phyloP scores from a whole-genome alignment of 2,888 invertebrate genomes.

The Drosophila infuscata region DNA sequence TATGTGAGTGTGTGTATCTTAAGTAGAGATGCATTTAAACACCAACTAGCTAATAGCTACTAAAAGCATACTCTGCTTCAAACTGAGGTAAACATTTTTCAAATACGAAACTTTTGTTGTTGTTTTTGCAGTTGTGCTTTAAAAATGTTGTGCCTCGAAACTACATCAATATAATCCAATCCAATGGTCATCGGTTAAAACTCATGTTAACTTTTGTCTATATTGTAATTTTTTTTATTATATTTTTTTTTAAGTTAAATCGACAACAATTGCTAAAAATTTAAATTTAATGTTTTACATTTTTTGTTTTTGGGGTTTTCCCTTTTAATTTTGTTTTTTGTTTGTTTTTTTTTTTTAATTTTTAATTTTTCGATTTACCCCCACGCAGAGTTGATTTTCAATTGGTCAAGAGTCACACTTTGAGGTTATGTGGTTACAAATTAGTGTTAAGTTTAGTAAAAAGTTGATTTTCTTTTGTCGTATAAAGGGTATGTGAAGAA shows the following conservation, averaged over 20 bases:
- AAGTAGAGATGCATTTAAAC: conserved; percentile 60
- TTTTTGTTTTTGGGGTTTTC: not conserved
- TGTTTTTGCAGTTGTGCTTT: conserved; percentile 46
- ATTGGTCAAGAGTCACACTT: conserved; percentile 2
- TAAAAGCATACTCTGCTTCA: conserved; percentile 40
- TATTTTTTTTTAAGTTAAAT: conserved; percentile 39
- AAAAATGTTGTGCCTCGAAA: conserved; percentile 60
- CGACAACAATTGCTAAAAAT: conserved; percentile 70
- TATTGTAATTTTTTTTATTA: conserved; percentile 9
- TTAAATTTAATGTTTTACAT: conserved; percentile 36
- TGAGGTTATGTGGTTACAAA: conserved; percentile 14
- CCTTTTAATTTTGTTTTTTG: not conserved
- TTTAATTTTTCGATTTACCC: not conserved
- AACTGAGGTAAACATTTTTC: conserved; percentile 40
- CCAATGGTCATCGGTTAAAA: conserved; percentile 38
- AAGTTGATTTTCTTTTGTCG: not conserved
- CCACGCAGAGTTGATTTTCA: conserved; percentile 13
- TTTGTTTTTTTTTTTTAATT: not conserved
- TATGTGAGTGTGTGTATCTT: conserved; percentile 15
- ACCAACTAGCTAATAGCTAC: conserved; percentile 71
- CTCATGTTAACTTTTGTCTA: conserved; percentile 61
- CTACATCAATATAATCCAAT: conserved; percentile 27
- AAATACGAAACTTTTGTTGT: conserved; percentile 37
- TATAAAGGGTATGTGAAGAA: not conserved
- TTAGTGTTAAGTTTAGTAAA: not conserved